phyloP scores from a whole-genome alignment of 2,113 vertebrate genomes.

The Smithornis capensis region DNA sequence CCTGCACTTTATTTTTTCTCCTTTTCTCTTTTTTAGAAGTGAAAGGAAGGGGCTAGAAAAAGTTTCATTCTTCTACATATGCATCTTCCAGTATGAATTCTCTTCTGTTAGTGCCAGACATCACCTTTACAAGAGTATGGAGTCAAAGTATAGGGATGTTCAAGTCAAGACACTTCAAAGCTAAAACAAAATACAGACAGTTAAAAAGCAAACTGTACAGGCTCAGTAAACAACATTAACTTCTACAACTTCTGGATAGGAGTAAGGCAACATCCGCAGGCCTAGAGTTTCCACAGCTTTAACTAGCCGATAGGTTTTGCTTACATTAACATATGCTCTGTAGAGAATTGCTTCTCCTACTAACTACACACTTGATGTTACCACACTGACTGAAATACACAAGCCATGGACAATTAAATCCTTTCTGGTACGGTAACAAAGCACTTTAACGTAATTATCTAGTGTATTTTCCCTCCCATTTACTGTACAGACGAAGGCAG shows the following conservation, averaged over 20 bases:
- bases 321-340: neutral
- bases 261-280: neutral
- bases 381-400: neutral
- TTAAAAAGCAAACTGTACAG: neutral
- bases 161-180: slow-evolving; percentile 1
- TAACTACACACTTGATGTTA: neutral
- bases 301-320: neutral
- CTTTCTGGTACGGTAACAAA: neutral
- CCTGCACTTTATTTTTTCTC: neutral
- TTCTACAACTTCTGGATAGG: slow-evolving; percentile 14
- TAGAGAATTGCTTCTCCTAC: neutral
- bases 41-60: neutral
- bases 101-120: neutral
- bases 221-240: neutral
- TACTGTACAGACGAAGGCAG: neutral
- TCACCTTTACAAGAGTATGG: neutral
- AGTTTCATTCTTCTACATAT: neutral
- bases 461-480: neutral
- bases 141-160: neutral
- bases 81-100: neutral
- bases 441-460: neutral
- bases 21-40: neutral
- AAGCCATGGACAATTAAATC: neutral
- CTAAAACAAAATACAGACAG: neutral
- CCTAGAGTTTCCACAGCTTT: neutral